A percentile compares a stretch with the other conserved stretches of the same genome.
Evolutionary conservation across 2,888 invertebrate genomes (phyloP).

Genomic region (Athalia cordata): DNA sequence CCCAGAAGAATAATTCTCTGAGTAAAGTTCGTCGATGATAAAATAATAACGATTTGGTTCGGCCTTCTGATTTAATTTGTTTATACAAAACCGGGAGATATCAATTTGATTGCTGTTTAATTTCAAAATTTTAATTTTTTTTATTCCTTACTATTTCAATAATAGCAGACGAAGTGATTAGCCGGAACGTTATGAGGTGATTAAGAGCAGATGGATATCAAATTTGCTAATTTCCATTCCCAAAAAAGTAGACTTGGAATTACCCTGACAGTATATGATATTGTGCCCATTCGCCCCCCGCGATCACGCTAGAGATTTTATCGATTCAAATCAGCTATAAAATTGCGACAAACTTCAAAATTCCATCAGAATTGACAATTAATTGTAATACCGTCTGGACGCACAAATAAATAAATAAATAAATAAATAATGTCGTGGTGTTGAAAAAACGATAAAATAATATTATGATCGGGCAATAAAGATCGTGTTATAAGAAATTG

Average conservation of each 20-base stretch:
- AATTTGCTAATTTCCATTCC: neutral
- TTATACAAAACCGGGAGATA: slow-evolving; percentile 19
- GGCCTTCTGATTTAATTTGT: slow-evolving; percentile 15
- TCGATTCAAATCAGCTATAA: too few relatives aligned
- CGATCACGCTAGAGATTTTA: too few relatives aligned
- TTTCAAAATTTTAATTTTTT: neutral
- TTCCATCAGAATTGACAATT: too few relatives aligned
- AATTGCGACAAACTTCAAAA: too few relatives aligned
- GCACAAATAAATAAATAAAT: too few relatives aligned
- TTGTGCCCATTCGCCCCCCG: too few relatives aligned
- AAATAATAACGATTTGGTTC: slow-evolving; percentile 6
- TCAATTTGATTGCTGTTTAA: slow-evolving; percentile 12
- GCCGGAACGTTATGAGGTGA: neutral
- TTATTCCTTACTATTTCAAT: too few relatives aligned
- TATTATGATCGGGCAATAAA: neutral
- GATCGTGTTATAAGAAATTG: slow-evolving; percentile 9
- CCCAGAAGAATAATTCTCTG: neutral
- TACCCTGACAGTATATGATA: too few relatives aligned
- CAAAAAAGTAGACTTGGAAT: too few relatives aligned
- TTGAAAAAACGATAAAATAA: neutral
- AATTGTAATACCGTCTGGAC: too few relatives aligned
- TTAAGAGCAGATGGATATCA: neutral
- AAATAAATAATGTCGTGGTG: too few relatives aligned
- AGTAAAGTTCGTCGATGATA: neutral
- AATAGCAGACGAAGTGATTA: neutral